These are phyloP conservation scores for Stigmatopora argus DNA, from an alignment of 2,113 vertebrate genomes.

Conservation along the genomic window DNA sequence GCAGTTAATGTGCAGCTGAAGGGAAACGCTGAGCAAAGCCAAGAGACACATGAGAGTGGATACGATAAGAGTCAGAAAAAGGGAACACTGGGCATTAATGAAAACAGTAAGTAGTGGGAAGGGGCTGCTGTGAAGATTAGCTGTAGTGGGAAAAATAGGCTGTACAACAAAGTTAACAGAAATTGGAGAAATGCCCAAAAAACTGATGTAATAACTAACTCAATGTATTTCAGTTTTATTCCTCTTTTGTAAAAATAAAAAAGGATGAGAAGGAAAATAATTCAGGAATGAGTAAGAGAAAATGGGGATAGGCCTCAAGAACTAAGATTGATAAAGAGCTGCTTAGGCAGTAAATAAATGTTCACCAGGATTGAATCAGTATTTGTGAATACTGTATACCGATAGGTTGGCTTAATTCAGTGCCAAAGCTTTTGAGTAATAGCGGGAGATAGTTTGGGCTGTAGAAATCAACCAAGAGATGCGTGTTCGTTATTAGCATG, in stretches of 20 bases:
- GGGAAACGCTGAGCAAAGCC: slow-evolving; percentile 37
- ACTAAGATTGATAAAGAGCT: slow-evolving; percentile 43
- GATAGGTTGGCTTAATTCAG: slow-evolving; percentile 38
- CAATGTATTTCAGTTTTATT: slow-evolving; percentile 19
- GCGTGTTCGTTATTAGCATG: slow-evolving; percentile 54
- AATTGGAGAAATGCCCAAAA: slow-evolving; percentile 37
- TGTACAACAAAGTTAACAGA: slow-evolving; percentile 45
- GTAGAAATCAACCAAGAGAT: slow-evolving; percentile 10
- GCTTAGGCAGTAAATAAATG: slow-evolving; percentile 45
- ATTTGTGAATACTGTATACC: slow-evolving; percentile 34
- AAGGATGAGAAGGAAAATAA: slow-evolving; percentile 13
- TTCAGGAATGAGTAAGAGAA: slow-evolving; percentile 19
- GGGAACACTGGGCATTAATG: slow-evolving; percentile 47
- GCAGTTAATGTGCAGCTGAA: slow-evolving; percentile 20
- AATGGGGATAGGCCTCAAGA: slow-evolving; percentile 34
- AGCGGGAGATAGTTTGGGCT: slow-evolving; percentile 21
- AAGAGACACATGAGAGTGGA: slow-evolving; percentile 9
- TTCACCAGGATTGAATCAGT: slow-evolving; percentile 53
- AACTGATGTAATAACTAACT: slow-evolving; percentile 49
- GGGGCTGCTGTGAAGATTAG: slow-evolving; percentile 39
- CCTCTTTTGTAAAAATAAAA: slow-evolving; percentile 8
- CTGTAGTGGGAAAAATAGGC: slow-evolving; percentile 52
- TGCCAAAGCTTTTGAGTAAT: slow-evolving; percentile 26
- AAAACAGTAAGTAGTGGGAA: slow-evolving; percentile 13
- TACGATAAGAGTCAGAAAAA: slow-evolving; percentile 48